These are phyloP conservation scores for Apotomis turbidana DNA, from an alignment of 2,888 invertebrate species.

Conservation along the genomic window DNA sequence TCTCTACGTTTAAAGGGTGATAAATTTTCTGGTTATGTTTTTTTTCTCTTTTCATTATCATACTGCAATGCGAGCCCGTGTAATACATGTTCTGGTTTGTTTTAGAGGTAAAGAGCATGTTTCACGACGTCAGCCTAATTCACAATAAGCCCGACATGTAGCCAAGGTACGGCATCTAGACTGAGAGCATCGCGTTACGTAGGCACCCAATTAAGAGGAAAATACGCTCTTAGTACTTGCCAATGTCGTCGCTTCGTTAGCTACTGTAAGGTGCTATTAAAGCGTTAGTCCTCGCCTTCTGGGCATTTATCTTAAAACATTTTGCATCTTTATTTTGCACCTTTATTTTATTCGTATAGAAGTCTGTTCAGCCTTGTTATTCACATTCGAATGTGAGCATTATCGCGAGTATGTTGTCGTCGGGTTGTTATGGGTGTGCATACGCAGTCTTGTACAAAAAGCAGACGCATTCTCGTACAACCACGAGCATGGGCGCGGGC, in stretches of 20 bases:
- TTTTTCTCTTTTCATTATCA: not conserved
- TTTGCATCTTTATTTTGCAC: not conserved
- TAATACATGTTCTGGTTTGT: not conserved
- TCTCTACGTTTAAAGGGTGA: slow-evolving; percentile 10
- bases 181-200: slow-evolving; percentile 7
- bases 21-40: slow-evolving; percentile 11
- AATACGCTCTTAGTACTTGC: slow-evolving; percentile 13
- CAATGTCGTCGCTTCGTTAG: slow-evolving; percentile 23
- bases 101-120: not conserved
- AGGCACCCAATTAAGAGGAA: slow-evolving; percentile 18
- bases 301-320: not conserved
- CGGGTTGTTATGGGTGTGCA: slow-evolving; percentile 53
- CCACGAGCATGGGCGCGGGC: slow-evolving; percentile 54
- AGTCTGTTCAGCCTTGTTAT: not conserved
- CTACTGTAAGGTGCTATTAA: slow-evolving; percentile 8
- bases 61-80: not conserved
- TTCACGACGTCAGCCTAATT: slow-evolving; percentile 6
- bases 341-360: not conserved
- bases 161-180: slow-evolving; percentile 16
- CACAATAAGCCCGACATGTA: slow-evolving; percentile 8
- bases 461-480: slow-evolving; percentile 62
- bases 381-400: not conserved
- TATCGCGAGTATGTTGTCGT: slow-evolving; percentile 34
- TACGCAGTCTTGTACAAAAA: slow-evolving; percentile 61
- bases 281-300: slow-evolving; percentile 12